Evolutionary conservation across 2,888 invertebrate species (phyloP).

Genomic region (Parochlus steinenii): DNA sequence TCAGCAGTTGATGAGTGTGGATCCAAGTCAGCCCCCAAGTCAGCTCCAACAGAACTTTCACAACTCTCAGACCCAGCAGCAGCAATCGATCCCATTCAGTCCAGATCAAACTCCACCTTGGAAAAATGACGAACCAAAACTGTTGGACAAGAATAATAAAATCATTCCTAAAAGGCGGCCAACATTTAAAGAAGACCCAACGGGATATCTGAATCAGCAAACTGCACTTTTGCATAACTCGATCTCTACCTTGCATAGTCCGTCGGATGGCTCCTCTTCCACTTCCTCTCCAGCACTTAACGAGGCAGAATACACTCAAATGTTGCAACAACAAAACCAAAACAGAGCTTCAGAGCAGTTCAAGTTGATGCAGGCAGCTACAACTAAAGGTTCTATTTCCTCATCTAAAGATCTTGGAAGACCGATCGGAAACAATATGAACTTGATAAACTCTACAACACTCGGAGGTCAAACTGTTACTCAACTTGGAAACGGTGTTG

Average conservation of each 20-base stretch:
- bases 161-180: constrained; percentile 32
- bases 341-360: constrained; percentile 4
- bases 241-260: constrained; percentile 35
- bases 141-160: background rate
- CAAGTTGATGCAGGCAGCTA: constrained; percentile 1
- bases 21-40: constrained; percentile 1
- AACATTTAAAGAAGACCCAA: constrained; percentile 83
- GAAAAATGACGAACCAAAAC: too few relatives aligned
- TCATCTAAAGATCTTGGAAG: too few relatives aligned
- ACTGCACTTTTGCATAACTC: constrained; percentile 72
- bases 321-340: constrained; percentile 1
- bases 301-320: constrained; percentile 1
- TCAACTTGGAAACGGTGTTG: constrained; percentile 20
- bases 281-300: constrained; percentile 7
- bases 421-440: constrained; percentile 15
- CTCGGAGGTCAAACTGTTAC: constrained; percentile 21
- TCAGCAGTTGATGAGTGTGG: constrained; percentile 9
- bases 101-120: too few relatives aligned
- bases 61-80: constrained; percentile 1
- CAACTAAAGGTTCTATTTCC: constrained; percentile 2
- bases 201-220: constrained; percentile 80
- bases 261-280: constrained; percentile 18
- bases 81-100: constrained; percentile 9
- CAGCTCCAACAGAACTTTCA: background rate
- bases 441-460: constrained; percentile 14